These are phyloP conservation scores for Ara ararauna DNA, from an alignment of 2,797 vertebrate species.

Conservation along the genomic window DNA sequence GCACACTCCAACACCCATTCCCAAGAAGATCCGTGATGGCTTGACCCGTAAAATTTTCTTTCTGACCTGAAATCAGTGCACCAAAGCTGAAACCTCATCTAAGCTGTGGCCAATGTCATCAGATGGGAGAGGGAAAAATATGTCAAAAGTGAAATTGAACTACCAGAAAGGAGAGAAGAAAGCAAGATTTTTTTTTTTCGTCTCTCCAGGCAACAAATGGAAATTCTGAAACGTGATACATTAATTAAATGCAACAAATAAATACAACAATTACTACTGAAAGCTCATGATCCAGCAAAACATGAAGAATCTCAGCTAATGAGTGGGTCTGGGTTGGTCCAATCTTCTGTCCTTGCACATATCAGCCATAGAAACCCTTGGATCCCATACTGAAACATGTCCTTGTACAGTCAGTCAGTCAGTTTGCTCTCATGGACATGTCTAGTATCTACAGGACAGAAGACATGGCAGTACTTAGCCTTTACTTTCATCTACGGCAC, in stretches of 20 bases:
- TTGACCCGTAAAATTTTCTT: background rate
- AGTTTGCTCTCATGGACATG: background rate
- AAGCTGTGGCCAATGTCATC: background rate
- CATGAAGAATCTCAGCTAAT: background rate
- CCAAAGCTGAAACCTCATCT: background rate
- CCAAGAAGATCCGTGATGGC: background rate
- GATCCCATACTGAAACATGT: background rate
- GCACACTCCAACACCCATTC: background rate
- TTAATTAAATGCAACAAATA: background rate
- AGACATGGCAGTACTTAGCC: fast-evolving
- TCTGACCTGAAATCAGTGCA: background rate
- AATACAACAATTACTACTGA: background rate
- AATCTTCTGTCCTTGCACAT: background rate
- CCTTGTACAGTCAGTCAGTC: background rate
- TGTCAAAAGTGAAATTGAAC: background rate
- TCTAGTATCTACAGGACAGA: background rate
- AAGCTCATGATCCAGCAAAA: background rate
- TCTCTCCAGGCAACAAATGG: background rate
- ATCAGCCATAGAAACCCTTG: background rate
- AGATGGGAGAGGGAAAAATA: background rate
- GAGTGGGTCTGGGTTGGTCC: background rate
- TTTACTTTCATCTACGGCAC: background rate
- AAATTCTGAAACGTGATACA: background rate
- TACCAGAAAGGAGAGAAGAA: background rate
- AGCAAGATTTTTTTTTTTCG: background rate